Base-by-base conservation (phyloP, 2,797 vertebrate genomes). In the Heliangelus exortis region DNA sequence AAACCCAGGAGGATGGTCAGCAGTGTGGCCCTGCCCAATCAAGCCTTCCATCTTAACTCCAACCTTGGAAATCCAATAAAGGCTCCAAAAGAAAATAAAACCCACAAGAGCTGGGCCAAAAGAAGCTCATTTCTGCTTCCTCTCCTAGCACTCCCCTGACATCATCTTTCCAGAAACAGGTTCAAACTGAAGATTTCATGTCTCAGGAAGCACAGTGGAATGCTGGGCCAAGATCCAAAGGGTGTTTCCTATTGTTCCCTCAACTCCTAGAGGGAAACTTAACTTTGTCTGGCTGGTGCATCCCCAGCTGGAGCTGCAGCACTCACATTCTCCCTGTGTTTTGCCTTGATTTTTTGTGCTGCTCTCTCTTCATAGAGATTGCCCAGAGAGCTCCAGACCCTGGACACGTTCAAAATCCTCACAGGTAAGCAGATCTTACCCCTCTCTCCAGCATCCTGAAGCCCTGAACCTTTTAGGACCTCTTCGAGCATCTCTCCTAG, bases 41-140 rank as follows among this genome's bases (percentile, higher is more conserved):
- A 34, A 69, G 25, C 1, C 33, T 67, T 43, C 48, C 22, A 13
- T 82, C 45, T 79, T 41, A 51, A 41, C 39, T 10, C 10, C 17
- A 55, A 7, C 34, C 6, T 43, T 89, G 59, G 54, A 84, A 65
- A 69, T 45, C 31, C 9, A 28, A 41, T 10, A 45, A 75, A 69
- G 5, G 23, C 6, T 72, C 15, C 6, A 31, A 71, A 87, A 75
- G 12, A 20, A 54, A 53, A 73, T 31, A 29, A 34, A 69, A 61
- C 5, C 12, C 39, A 39, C n/a, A 3, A 3, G 5, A 47, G 12
- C 4, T 57, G 0, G 0, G 7, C 36, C 41, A 39, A 72, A 74
- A 8, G 7, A 80, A 66, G 2, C 9, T 87, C 0, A 20, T 63
- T 81, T 92, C 41, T 34, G 1, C 20, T 75, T 72, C 28, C 16